Conservation (phyloP, 2,888 invertebrate species). For the Galerucella calmariensis region DNA sequence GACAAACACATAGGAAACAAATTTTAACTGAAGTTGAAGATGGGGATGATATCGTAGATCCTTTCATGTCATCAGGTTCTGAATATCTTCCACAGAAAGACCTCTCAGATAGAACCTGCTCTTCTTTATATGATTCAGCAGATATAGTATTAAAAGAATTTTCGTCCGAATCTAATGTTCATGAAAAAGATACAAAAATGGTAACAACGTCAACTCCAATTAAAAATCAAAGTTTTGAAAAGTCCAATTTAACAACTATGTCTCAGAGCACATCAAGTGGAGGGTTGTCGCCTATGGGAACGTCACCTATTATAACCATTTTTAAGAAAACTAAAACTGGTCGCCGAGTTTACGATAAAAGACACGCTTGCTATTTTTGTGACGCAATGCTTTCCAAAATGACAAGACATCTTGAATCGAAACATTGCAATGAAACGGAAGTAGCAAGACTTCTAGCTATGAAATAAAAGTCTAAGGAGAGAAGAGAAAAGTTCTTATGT, state of each 20-base stretch:
- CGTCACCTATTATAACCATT: background rate
- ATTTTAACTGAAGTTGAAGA: background rate
- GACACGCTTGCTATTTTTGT: slow-evolving; percentile 34
- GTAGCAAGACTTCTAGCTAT: slow-evolving; percentile 16
- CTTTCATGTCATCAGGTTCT: slow-evolving; percentile 4
- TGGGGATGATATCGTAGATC: background rate
- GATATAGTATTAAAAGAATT: background rate
- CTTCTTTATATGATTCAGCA: background rate
- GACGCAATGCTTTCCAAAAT: slow-evolving; percentile 29
- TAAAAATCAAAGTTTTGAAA: slow-evolving; percentile 1
- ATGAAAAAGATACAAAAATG: background rate
- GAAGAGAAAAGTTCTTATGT: slow-evolving; percentile 21
- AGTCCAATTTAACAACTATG: background rate
- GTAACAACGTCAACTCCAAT: background rate
- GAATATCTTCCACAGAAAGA: slow-evolving; percentile 6
- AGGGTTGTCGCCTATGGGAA: background rate
- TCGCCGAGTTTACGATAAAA: slow-evolving; percentile 29
- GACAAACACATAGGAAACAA: background rate
- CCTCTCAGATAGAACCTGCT: slow-evolving; percentile 1
- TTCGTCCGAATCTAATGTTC: background rate
- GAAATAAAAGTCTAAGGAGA: slow-evolving; percentile 1
- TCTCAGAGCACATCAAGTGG: background rate
- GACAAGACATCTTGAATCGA: slow-evolving; percentile 28
- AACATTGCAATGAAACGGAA: slow-evolving; percentile 28
- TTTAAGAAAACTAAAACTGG: slow-evolving; percentile 8